Base-by-base conservation (phyloP, 1,140 invertebrate genomes). In the fruit fly (Drosophila melanogaster) region DNA sequence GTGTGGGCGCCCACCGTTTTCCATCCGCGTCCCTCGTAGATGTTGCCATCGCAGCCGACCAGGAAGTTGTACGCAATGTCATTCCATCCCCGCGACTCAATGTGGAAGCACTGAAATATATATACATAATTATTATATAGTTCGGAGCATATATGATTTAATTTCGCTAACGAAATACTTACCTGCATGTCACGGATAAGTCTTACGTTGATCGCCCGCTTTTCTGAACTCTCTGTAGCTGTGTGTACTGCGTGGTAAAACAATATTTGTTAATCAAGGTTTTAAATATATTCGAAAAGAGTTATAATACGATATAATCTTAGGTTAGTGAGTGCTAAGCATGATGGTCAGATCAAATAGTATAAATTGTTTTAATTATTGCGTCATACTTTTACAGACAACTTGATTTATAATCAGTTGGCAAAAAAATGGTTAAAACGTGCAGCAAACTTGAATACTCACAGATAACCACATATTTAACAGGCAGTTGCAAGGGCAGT, bases 1-100 rank as follows among this genome's bases (percentile, higher is more conserved):
- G 95, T 95, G 75, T 96, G 95, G 0, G 95, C 94, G 0, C 95
- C 95, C 3, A 94, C 90, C 15, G 92, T 87, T 51, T 94, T 93
- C 95, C 95, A 96, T 65, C 94, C 95, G 24, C 95, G 93, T 2
- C 94, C 95, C 77, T 94, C 94, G 75, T 95, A 95, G 2, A 94
- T 92, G 19, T 94, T 93, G 0, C 95, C 95, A 81, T 96, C 95
- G 38, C 94, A 94, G 14, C 95, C 95, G 38, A 96, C 93, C 11
- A 95, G 73, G 73, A 95, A 96, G 62, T 93, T 95, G 70, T 95
- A 95, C 0, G 93, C 94, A 43, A 95, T 95, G 69, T 95, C 95
- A 47, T 81, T 85, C 93, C 93, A 95, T 17, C 89, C 83, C 0
- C 91, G 86, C 22, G 79, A 81, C 44, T 94, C 94, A 41, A 95